Evolutionary conservation across 1,140 invertebrate species (phyloP), one percentile per base, ranked within the genome.

Genomic region (Idris sp.): DNA sequence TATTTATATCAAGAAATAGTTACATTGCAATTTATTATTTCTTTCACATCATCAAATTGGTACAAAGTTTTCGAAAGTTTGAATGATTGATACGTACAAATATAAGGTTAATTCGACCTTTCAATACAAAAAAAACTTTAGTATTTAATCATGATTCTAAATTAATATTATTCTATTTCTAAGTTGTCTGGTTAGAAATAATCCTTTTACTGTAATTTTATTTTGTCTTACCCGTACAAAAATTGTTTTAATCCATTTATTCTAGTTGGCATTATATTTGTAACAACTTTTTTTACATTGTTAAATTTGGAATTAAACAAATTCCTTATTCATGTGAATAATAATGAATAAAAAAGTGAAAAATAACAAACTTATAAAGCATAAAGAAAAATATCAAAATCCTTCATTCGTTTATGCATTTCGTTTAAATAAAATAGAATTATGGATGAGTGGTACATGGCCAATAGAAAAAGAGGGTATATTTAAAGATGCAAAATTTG

Each of bases 401-500:
- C n/a, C 48, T 0, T 11, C 4, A 13, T 71, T 61, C 36, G 0
- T 61, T 0, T 33, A 53, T 14, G 67, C 53, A 46, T 61, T 46
- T 19, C 9, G n/a, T 13, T 2, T 61, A 15, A 54, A 61, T 13
- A 71, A 54, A 71, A 44, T 71, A 35, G 48, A 48, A 16, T 2
- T 46, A 3, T 61, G 48, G 56, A 38, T 48, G 11, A 53, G 54
- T 13, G 67, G 67, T 0, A 53, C 67, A 9, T 71, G 67, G 56
- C 40, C 36, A 10, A 40, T 71, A 7, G 53, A 59, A 38, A 61
- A 59, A 33, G 15, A 44, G 2, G 40, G 9, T 31, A 4, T 71
- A 15, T 62, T 71, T 11, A 67, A 67, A 41, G 25, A 67, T 22
- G 2, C 1, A 0, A 65, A 48, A 48, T 65, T 65, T 40, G 0